Percentiles rank a stretch among this genome's conserved stretches.
Conservation (phyloP, 2,113 vertebrate species). For the Condylura cristata region DNA sequence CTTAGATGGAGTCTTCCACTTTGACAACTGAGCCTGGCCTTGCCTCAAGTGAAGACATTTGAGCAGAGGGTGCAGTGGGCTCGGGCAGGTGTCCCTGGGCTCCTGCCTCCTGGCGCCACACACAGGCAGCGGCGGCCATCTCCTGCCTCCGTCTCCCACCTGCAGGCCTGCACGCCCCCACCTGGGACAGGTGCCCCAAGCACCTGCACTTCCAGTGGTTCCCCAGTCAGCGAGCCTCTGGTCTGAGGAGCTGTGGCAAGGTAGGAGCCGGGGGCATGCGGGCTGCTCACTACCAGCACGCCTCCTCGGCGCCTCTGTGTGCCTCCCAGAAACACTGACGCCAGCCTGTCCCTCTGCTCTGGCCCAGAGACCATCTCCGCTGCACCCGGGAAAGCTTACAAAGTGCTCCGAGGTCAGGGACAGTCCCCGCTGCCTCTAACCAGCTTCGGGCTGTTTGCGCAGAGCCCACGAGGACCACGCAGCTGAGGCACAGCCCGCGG, state of each 20-base stretch:
- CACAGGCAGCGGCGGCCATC: background rate
- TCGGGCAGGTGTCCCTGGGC: background rate
- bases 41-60: background rate
- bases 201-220: rapidly evolving
- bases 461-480: too few species aligned
- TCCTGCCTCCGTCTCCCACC: too few species aligned
- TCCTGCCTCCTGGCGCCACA: rapidly evolving
- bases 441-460: background rate
- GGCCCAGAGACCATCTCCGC: rapidly evolving
- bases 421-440: background rate
- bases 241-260: rapidly evolving
- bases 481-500: too few species aligned
- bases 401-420: background rate
- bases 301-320: rapidly evolving
- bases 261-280: rapidly evolving
- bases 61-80: background rate
- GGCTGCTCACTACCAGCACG: background rate
- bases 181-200: background rate
- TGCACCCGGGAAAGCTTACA: background rate
- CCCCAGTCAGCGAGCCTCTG: background rate
- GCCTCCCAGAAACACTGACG: background rate
- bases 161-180: background rate
- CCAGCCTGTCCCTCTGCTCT: too few species aligned
- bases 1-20: background rate
- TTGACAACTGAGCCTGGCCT: background rate